Evolutionary conservation across 2,888 invertebrate species (phyloP).

Genomic region (Andrena bucephala): DNA sequence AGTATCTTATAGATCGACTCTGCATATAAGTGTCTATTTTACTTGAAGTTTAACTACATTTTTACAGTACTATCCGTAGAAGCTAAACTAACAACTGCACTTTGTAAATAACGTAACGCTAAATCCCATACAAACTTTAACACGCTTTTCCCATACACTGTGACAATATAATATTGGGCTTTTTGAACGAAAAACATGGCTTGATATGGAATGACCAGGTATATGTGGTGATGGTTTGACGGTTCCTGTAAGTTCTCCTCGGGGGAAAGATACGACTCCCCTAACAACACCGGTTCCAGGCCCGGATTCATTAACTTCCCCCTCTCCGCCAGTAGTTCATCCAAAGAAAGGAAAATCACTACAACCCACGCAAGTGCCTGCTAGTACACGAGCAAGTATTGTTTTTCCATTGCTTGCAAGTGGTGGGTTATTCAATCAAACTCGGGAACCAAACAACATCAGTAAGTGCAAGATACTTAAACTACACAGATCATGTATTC

Average conservation of each 20-base stretch:
- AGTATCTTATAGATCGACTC: background rate
- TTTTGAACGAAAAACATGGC: constrained; percentile 68
- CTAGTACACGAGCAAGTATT: constrained; percentile 91
- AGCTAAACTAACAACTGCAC: constrained; percentile 20
- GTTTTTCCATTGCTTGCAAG: constrained; percentile 90
- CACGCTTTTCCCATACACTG: constrained; percentile 36
- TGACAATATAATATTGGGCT: constrained; percentile 43
- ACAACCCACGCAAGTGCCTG: constrained; percentile 86
- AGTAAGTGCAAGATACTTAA: constrained; percentile 77
- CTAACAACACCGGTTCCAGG: constrained; percentile 81
- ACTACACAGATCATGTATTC: constrained; percentile 12
- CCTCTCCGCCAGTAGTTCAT: constrained; percentile 81
- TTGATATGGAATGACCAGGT: constrained; percentile 79
- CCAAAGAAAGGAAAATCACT: constrained; percentile 80
- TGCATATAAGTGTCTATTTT: constrained; percentile 18
- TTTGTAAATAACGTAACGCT: constrained; percentile 35
- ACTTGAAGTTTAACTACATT: constrained; percentile 7
- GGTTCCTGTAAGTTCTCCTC: constrained; percentile 83
- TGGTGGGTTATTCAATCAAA: constrained; percentile 86
- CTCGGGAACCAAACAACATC: constrained; percentile 81
- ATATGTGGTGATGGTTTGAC: constrained; percentile 83
- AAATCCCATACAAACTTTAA: constrained; percentile 24
- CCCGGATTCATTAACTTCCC: constrained; percentile 81
- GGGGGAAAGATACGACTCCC: constrained; percentile 80
- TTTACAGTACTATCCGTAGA: constrained; percentile 38